Conservation (phyloP, 2,797 vertebrate genomes). For the Myoxocephalus aenaeus region DNA sequence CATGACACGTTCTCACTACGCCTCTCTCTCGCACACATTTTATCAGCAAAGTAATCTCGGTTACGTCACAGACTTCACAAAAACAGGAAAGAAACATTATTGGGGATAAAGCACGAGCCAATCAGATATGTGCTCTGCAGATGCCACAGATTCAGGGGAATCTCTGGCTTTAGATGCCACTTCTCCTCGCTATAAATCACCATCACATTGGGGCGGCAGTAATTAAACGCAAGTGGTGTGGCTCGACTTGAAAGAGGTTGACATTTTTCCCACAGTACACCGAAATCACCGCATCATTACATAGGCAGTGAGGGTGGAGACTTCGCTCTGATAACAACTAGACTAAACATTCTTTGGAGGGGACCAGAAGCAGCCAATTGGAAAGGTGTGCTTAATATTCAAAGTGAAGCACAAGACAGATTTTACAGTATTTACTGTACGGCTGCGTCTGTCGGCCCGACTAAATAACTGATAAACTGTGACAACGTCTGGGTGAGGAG, state of each 20-base stretch:
- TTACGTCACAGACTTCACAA: conserved; percentile 51
- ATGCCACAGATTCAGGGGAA: conserved; percentile 66
- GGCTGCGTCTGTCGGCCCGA: conserved; percentile 34
- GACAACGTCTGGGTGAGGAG: conserved; percentile 33
- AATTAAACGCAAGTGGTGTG: conserved; percentile 62
- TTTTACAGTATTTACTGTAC: conserved; percentile 48
- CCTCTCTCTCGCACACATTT: conserved; percentile 20
- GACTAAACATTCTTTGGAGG: conserved; percentile 32
- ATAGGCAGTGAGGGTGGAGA: conserved; percentile 25
- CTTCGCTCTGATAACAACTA: conserved; percentile 38
- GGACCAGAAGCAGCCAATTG: conserved; percentile 15
- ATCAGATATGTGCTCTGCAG: conserved; percentile 70
- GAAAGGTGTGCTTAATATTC: conserved; percentile 40
- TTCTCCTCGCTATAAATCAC: conserved; percentile 60
- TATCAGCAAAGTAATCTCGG: conserved; percentile 59
- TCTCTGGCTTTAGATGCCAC: conserved; percentile 62
- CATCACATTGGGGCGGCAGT: conserved; percentile 50
- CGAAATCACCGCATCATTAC: conserved; percentile 50
- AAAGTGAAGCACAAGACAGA: conserved; percentile 29
- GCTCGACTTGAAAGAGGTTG: conserved; percentile 60
- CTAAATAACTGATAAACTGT: conserved; percentile 53
- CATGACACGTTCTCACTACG: neutral
- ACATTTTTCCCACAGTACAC: conserved; percentile 54
- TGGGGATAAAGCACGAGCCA: conserved; percentile 45
- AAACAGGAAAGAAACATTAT: conserved; percentile 60